Base-by-base conservation (phyloP, 2,113 vertebrate genomes). In the Limanda limanda region DNA sequence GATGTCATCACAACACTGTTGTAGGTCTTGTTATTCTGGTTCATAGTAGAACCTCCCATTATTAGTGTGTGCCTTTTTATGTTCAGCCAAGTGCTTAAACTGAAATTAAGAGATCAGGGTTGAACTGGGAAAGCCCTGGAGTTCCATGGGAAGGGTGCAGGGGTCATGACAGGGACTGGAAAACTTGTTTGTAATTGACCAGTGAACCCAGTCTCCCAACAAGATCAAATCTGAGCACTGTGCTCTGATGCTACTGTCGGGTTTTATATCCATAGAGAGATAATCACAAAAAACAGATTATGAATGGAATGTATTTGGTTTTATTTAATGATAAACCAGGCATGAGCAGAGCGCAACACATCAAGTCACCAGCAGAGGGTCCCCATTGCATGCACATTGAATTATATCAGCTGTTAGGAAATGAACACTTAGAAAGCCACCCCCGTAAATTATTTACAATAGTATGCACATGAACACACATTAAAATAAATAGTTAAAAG, bases 401-500 rank as follows among this genome's bases (percentile, higher is more conserved):
- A 78, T 58, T 59, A 1, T 31, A 31, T 31, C 31, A 79, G 40
- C 48, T n/a, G 20, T 45, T 31, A 31, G 31, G 31, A 74, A 71
- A 78, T 40, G 15, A 83, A 82, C 60, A 78, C 60, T 70, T 51
- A 51, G 75, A 78, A 83, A 76, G 76, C 76, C 69, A 83, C 51
- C 68, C 48, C 61, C 61, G 75, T 60, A 5, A 45, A 47, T 84
- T 89, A 93, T 93, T 91, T 93, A 92, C 89, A 94, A 77, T 88
- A 82, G 62, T 85, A 95, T 96, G 93, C 94, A 95, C 82, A 93
- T 94, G 89, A 95, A 95, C 94, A 94, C 91, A 93, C 93, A 94
- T 90, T 89, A 82, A 95, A 98, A 98, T 99, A 99, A 99, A 99
- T 99, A 98, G 82, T 83, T 74, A 31, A 93, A 79, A 86, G 71